A percentile compares a stretch with the other conserved stretches of the same genome.
Conservation (phyloP, 2,888 invertebrate species). For the Aleiodes testaceus region DNA sequence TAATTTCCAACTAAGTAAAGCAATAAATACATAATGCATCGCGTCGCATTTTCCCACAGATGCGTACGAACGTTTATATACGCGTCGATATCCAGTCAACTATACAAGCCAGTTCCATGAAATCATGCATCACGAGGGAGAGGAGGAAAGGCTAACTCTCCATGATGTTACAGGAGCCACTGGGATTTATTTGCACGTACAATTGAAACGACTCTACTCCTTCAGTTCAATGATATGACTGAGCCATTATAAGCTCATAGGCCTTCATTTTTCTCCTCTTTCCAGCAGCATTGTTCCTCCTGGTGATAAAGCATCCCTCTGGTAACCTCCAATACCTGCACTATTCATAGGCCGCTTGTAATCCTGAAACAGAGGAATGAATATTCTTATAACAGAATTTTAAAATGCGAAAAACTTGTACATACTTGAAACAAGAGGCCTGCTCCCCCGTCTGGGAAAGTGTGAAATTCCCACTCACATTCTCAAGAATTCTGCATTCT, state of each 20-base stretch:
- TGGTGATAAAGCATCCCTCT: too few relatives aligned
- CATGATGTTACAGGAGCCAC: conserved; percentile 51
- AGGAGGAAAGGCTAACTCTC: conserved; percentile 35
- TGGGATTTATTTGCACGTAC: conserved; percentile 62
- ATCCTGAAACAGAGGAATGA: too few relatives aligned
- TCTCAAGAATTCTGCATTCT: conserved; percentile 16
- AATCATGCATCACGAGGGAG: conserved; percentile 63
- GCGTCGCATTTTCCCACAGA: conserved; percentile 66
- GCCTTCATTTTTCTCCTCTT: too few relatives aligned
- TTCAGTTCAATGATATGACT: conserved; percentile 16
- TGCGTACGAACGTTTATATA: conserved; percentile 36
- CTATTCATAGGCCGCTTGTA: too few relatives aligned
- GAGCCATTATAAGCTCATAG: too few relatives aligned
- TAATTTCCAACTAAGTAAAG: conserved; percentile 70
- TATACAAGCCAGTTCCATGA: conserved; percentile 61
- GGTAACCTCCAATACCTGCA: too few relatives aligned
- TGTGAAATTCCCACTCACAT: conserved; percentile 29
- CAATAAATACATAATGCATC: conserved; percentile 71
- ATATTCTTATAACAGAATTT: conserved; percentile 1
- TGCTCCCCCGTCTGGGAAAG: conserved; percentile 28
- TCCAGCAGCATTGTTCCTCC: too few relatives aligned
- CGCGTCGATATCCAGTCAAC: conserved; percentile 14
- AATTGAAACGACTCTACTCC: conserved; percentile 45
- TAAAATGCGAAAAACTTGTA: conserved; percentile 3
- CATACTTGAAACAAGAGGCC: background rate